Conservation (phyloP, 2,797 vertebrate genomes). For the Gallinago solitaria region DNA sequence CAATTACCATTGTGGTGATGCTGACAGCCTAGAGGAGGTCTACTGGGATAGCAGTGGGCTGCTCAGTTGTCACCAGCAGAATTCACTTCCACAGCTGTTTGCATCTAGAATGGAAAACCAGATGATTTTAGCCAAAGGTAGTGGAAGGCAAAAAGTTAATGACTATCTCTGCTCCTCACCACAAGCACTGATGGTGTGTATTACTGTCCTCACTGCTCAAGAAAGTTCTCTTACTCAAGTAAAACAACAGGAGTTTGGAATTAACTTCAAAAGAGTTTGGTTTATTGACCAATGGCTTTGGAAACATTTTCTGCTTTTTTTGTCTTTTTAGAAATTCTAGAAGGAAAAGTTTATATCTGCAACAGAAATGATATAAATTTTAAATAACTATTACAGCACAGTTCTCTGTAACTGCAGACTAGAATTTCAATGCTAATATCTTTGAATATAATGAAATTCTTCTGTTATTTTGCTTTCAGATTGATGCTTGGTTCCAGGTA, state of each 20-base stretch:
- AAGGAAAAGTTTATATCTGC: conserved; percentile 5
- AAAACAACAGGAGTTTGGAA: not conserved
- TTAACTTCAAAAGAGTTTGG: not conserved
- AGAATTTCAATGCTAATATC: conserved; percentile 20
- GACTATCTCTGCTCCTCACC: not conserved
- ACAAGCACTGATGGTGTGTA: not conserved
- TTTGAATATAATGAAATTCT: conserved; percentile 57
- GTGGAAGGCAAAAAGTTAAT: not conserved
- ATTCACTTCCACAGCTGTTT: not conserved
- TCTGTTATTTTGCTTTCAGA: conserved; percentile 42
- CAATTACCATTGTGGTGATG: not conserved
- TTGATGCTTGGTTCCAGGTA: conserved; percentile 43
- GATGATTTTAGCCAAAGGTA: not conserved
- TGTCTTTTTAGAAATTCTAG: not conserved
- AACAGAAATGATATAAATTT: conserved; percentile 42
- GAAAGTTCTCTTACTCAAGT: not conserved
- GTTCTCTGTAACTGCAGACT: conserved; percentile 13
- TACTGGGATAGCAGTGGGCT: not conserved
- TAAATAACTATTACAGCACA: conserved; percentile 30
- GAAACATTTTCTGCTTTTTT: conserved; percentile 7
- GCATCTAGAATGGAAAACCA: not conserved
- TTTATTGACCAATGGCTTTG: conserved; percentile 2
- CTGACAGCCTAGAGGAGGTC: not conserved
- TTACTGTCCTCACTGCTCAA: not conserved
- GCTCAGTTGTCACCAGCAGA: not conserved